phyloP scores from a whole-genome alignment of 2,113 vertebrate genomes.

The Xiphophorus hellerii region DNA sequence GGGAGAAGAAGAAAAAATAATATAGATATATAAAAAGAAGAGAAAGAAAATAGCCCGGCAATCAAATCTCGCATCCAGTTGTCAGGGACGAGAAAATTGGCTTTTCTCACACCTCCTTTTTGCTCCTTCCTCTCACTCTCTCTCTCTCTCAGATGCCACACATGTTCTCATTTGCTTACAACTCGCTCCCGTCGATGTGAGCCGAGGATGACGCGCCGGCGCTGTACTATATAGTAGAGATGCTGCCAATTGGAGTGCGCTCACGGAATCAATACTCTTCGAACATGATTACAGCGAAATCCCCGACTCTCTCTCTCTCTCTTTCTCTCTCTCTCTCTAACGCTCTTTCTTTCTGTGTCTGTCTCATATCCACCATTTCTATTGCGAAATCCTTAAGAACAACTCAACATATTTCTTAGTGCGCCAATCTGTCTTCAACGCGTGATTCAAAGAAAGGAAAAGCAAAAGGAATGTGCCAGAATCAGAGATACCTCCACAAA shows the following conservation, averaged over 20 bases:
- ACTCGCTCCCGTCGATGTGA: slow-evolving; percentile 76
- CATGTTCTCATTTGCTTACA: slow-evolving; percentile 80
- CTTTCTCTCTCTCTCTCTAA: not conserved
- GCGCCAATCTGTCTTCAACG: not conserved
- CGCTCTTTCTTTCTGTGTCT: slow-evolving; percentile 1
- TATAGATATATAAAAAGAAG: not conserved
- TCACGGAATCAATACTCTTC: slow-evolving; percentile 74
- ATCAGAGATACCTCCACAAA: slow-evolving; percentile 26
- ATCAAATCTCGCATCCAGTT: slow-evolving; percentile 66
- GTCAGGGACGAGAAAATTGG: slow-evolving; percentile 55
- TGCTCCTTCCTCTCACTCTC: slow-evolving; percentile 17
- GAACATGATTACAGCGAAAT: slow-evolving; percentile 74
- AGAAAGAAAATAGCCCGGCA: slow-evolving; percentile 42
- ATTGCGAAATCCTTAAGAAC: slow-evolving; percentile 46
- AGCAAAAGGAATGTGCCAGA: not conserved
- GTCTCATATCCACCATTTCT: slow-evolving; percentile 20
- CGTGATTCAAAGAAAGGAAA: not conserved
- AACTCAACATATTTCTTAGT: slow-evolving; percentile 42
- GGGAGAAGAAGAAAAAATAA: slow-evolving; percentile 19
- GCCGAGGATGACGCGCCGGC: slow-evolving; percentile 78
- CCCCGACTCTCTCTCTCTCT: slow-evolving; percentile 41
- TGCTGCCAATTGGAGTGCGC: slow-evolving; percentile 79
- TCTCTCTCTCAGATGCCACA: slow-evolving; percentile 67
- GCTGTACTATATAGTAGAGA: slow-evolving; percentile 73
- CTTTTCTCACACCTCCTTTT: slow-evolving; percentile 59